Percentiles rank a stretch among this genome's conserved stretches.
Evolutionary conservation across 1,140 invertebrate genomes (phyloP).

Genomic region (Lepidurus couesii): DNA sequence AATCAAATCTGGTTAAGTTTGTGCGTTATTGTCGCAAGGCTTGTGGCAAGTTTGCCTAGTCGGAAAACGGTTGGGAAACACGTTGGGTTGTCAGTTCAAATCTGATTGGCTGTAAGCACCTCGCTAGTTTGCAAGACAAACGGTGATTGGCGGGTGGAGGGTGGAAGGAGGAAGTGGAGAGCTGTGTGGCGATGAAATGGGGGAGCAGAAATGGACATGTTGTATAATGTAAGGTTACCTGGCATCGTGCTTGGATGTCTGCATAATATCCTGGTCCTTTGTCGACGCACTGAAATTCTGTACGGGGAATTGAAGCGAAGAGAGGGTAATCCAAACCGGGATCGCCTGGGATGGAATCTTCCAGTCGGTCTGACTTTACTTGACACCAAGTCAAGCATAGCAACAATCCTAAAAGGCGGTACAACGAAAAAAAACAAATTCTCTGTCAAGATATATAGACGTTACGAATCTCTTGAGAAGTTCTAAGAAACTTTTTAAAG

Average conservation of each 20-base stretch:
- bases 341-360: conserved; percentile 49
- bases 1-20: neutral
- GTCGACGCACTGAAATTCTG: conserved; percentile 65
- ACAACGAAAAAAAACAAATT: neutral
- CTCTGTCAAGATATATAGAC: neutral
- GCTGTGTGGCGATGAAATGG: neutral
- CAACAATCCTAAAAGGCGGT: neutral
- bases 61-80: neutral
- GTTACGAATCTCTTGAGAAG: too few species aligned
- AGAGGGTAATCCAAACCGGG: conserved; percentile 72
- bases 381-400: conserved; percentile 19
- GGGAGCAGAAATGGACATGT: too few species aligned
- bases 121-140: neutral
- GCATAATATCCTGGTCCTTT: conserved; percentile 74
- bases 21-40: too few species aligned
- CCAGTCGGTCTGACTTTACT: conserved; percentile 21
- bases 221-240: conserved; percentile 50
- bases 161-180: neutral
- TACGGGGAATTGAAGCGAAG: conserved; percentile 65
- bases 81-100: neutral
- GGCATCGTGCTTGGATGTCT: conserved; percentile 77
- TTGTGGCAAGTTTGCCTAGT: too few species aligned
- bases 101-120: neutral
- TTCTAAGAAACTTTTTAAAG: too few species aligned
- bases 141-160: neutral